Evolutionary conservation across 2,797 vertebrate species (phyloP).

Genomic region (Ctenopoma multispine): DNA sequence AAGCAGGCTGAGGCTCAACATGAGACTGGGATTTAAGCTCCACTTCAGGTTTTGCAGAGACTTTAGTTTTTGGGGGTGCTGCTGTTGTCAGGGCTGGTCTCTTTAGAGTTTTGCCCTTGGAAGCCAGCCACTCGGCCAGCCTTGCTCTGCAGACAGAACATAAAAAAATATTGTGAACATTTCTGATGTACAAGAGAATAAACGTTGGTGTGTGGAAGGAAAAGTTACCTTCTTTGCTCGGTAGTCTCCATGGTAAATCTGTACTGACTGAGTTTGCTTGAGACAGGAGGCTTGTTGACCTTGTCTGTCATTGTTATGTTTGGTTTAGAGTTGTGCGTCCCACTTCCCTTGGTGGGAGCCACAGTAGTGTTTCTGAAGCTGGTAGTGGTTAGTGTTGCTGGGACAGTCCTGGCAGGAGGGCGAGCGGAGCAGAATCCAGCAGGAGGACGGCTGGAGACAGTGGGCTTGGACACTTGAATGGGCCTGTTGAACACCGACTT

Average conservation of each 20-base stretch:
- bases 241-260: constrained; percentile 75
- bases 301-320: constrained; percentile 56
- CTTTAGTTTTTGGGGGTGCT: constrained; percentile 40
- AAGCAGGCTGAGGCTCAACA: constrained; percentile 3
- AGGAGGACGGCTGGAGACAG: constrained; percentile 17
- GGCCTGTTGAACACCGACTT: constrained; percentile 63
- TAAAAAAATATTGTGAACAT: background rate
- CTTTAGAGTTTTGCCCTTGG: constrained; percentile 82
- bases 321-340: constrained; percentile 50
- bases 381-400: constrained; percentile 22
- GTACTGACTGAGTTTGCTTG: constrained; percentile 76
- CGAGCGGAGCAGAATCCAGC: constrained; percentile 30
- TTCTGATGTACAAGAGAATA: background rate
- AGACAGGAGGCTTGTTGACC: constrained; percentile 65
- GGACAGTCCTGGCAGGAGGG: constrained; percentile 38
- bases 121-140: constrained; percentile 80
- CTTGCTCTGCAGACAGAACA: constrained; percentile 71
- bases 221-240: constrained; percentile 86
- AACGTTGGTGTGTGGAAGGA: background rate
- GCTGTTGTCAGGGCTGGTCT: constrained; percentile 71
- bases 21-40: constrained; percentile 19
- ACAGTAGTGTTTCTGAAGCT: constrained; percentile 46
- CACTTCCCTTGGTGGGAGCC: constrained; percentile 47
- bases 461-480: constrained; percentile 40
- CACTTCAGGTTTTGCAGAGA: constrained; percentile 23